These are phyloP conservation scores for Coturnix japonica DNA, from an alignment of 2,113 vertebrate genomes.

Conservation along the genomic window DNA sequence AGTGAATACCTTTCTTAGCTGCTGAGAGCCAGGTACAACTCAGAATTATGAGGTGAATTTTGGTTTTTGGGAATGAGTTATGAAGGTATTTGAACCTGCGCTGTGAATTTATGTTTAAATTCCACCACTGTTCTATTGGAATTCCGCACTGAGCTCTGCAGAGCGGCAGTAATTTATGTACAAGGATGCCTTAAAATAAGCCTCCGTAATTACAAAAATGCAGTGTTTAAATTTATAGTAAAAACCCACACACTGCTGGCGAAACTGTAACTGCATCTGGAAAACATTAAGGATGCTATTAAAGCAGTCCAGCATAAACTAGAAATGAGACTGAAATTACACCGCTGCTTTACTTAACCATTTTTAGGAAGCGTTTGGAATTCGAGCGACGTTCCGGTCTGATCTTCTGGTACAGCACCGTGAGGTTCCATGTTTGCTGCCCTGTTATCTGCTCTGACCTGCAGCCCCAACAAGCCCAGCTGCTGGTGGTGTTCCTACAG, in stretches of 20 bases:
- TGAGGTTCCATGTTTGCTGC: not conserved
- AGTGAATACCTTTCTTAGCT: not conserved
- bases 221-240: constrained; percentile 94
- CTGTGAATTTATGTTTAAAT: constrained; percentile 25
- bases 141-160: constrained; percentile 52
- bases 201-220: constrained; percentile 88
- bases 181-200: constrained; percentile 82
- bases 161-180: constrained; percentile 72
- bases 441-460: not conserved
- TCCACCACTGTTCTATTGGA: constrained; percentile 41
- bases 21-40: not conserved
- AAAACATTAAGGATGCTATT: constrained; percentile 83
- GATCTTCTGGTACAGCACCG: not conserved
- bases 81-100: not conserved
- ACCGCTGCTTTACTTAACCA: constrained; percentile 60
- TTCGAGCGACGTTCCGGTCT: not conserved
- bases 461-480: not conserved
- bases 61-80: not conserved
- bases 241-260: constrained; percentile 88
- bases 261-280: constrained; percentile 84
- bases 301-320: constrained; percentile 66
- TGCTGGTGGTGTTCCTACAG: too few relatives aligned
- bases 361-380: constrained; percentile 47
- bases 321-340: constrained; percentile 59
- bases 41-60: not conserved